A percentile compares a stretch with the other conserved stretches of the same genome.
Evolutionary conservation across 2,113 vertebrate species (phyloP).

Genomic region (Vombatus ursinus): DNA sequence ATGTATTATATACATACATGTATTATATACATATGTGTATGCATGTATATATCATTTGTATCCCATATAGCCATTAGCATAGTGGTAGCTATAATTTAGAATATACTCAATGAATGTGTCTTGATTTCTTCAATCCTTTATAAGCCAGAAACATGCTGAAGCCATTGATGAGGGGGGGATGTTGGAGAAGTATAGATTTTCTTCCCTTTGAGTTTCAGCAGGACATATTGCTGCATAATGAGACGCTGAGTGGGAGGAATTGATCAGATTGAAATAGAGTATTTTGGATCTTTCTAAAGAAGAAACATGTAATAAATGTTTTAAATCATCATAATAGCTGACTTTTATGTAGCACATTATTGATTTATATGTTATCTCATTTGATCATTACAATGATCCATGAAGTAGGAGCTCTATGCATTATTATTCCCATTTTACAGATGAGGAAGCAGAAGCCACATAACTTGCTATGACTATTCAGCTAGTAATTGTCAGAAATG

Average conservation of each 20-base stretch:
- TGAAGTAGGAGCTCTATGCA: background rate
- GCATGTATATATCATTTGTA: background rate
- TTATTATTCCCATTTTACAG: background rate
- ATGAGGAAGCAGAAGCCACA: background rate
- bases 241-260: background rate
- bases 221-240: background rate
- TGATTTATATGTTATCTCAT: background rate
- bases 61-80: background rate
- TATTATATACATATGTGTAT: background rate
- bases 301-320: background rate
- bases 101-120: background rate
- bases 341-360: background rate
- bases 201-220: background rate
- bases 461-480: background rate
- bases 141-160: background rate
- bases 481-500: background rate
- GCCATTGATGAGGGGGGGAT: background rate
- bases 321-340: background rate
- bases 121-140: background rate
- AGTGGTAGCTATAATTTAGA: background rate
- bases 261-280: slow-evolving; percentile 3
- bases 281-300: slow-evolving; percentile 14
- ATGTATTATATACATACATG: background rate
- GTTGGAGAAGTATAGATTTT: background rate
- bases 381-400: background rate